Evolutionary conservation across 2,113 vertebrate genomes (phyloP).

Genomic region (Gadus macrocephalus): DNA sequence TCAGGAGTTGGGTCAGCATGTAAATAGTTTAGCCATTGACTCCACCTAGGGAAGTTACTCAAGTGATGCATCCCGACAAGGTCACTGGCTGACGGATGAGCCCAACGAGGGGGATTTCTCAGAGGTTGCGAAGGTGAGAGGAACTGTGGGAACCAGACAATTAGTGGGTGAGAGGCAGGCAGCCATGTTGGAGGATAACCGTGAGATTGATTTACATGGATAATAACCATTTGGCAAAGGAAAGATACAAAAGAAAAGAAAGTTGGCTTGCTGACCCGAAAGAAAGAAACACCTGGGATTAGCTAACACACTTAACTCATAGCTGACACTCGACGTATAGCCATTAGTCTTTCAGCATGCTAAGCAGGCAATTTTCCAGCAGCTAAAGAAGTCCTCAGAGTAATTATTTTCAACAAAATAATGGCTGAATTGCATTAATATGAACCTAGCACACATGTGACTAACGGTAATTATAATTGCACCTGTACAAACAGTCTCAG

Average conservation of each 20-base stretch:
- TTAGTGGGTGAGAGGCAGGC: conserved; percentile 57
- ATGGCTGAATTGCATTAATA: conserved; percentile 22
- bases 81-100: conserved; percentile 72
- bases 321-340: conserved; percentile 38
- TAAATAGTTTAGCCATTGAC: conserved; percentile 62
- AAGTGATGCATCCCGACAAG: conserved; percentile 64
- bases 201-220: conserved; percentile 57
- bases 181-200: conserved; percentile 65
- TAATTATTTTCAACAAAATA: conserved; percentile 32
- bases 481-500: too few species aligned
- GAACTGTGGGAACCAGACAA: conserved; percentile 71
- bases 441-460: not conserved
- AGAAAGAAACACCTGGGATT: conserved; percentile 59
- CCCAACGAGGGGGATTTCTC: conserved; percentile 61
- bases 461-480: too few species aligned
- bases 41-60: conserved; percentile 60
- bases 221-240: conserved; percentile 35
- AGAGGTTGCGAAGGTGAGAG: conserved; percentile 53
- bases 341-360: conserved; percentile 60
- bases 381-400: conserved; percentile 32
- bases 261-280: conserved; percentile 52
- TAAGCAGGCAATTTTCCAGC: conserved; percentile 49
- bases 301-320: conserved; percentile 18
- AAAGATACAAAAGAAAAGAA: too few species aligned
- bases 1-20: conserved; percentile 32